Percentiles rank a stretch among this genome's conserved stretches.
These are phyloP conservation scores for Lycia hirtaria DNA, from an alignment of 2,888 invertebrate species.

Conservation along the genomic window DNA sequence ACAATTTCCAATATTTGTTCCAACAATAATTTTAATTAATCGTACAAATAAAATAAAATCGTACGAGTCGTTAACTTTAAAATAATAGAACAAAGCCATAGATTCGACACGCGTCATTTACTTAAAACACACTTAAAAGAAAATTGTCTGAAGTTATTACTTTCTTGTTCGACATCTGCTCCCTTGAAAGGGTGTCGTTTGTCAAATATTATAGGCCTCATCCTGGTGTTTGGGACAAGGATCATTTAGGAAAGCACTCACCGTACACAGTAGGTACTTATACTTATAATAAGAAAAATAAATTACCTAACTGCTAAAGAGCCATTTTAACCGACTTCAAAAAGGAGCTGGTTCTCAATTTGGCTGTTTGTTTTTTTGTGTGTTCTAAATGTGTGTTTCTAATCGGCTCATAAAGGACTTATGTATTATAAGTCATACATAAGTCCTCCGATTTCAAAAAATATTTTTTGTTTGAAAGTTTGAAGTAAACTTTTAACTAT, in stretches of 20 bases:
- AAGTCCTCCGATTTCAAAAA: too few species aligned
- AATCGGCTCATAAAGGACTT: too few species aligned
- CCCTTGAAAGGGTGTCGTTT: constrained; percentile 22
- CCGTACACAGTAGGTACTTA: neutral
- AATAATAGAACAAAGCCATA: constrained; percentile 50
- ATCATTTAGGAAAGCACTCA: constrained; percentile 12
- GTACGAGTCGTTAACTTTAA: constrained; percentile 46
- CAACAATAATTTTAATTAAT: too few species aligned
- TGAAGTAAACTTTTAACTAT: too few species aligned
- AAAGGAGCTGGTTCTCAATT: too few species aligned
- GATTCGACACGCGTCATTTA: constrained; percentile 60
- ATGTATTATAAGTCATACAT: too few species aligned
- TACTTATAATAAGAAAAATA: neutral
- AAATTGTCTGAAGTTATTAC: constrained; percentile 50
- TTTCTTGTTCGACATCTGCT: constrained; percentile 47
- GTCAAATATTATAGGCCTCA: constrained; percentile 20
- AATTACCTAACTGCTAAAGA: too few species aligned
- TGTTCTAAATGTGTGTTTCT: too few species aligned
- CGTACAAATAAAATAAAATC: neutral
- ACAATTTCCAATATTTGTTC: too few species aligned
- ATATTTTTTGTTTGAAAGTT: too few species aligned
- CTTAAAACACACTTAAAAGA: constrained; percentile 50
- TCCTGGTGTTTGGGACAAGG: constrained; percentile 10
- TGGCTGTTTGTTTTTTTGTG: too few species aligned
- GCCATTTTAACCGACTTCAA: too few species aligned